Evolutionary conservation across 2,113 vertebrate species (phyloP), one percentile per base, ranked within the genome.

Genomic region (Ameiurus melas): DNA sequence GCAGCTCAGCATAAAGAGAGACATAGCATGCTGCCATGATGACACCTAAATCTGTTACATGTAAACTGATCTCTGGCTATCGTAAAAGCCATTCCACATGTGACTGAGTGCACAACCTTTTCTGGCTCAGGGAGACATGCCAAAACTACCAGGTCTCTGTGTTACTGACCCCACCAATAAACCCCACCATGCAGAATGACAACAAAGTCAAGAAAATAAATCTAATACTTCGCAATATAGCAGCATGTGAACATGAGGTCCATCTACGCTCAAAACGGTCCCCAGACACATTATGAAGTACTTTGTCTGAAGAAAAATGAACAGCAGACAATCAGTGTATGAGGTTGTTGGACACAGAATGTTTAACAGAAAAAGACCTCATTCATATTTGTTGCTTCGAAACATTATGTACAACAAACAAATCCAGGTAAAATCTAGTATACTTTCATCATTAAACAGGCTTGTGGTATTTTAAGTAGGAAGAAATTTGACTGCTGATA

Each of bases 31-130:
- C 82, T 84, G 62, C 84, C 88, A 88, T 57, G 64, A 70, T 22
- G 75, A 85, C 51, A 88, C 89, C 86, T 89, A 91, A 91, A 90
- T 89, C 71, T 47, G 88, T 87, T 75, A 66, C 75, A 57, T 78
- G 89, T 89, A 91, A 93, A 90, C 58, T 85, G 89, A 90, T 90
- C 83, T 81, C 88, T 83, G 51, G 39, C 25, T 22, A 89, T 58
- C 82, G 88, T 70, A 30, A 77, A 90, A 86, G 87, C 47, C 27
- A n/a, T 89, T 90, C 66, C 51, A 87, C 90, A 90, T 89, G 90
- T 88, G 92, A 90, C 87, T 70, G 17, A 51, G 68, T 16, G 78
- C 22, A 14, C 57, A 62, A 39, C 36, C 60, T 84, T 87, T 86
- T 85, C 85, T 82, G 75, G 85, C 66, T 51, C 30, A 88, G 81